Evolutionary conservation across 2,113 vertebrate species (phyloP), one percentile per base, ranked within the genome.

Genomic region (Callospermophilus lateralis): DNA sequence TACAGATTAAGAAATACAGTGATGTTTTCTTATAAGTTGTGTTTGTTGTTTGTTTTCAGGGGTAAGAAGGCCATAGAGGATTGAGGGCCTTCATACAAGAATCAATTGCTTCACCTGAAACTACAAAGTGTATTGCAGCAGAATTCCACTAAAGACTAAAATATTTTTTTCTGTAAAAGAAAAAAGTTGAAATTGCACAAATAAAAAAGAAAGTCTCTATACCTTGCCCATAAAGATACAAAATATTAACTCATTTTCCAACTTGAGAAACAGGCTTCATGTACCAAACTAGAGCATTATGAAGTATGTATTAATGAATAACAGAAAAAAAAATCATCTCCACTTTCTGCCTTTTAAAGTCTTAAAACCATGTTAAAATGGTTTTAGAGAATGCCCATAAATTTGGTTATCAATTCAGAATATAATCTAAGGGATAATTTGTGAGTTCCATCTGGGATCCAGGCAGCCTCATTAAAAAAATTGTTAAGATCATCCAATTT

Each of bases 401-500:
- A 96, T 95, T 96, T 74, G 93, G 42, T 45, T 74, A 88, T 97
- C 67, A 94, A 97, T 84, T 97, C 97, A 97, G 97, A 94, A 97
- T 98, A 97, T 93, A 88, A 98, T 97, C 97, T 95, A 89, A 97
- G 73, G 96, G 97, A 92, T 96, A 42, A 45, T 95, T 96, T 96
- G 96, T 97, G 96, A 96, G 32, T 97, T 89, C 97, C 98, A 98
- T 98, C 98, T 99, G 98, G 98, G 98, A 97, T 97, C 98, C 98
- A 99, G 97, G 95, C 93, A 97, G 98, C 96, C 65, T 96, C 96
- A 88, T 83, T 94, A 45, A 45, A 7, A 45, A 95, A 89, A 91
- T 97, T 97, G 97, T 98, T 99, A 98, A 98, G 98, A 98, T 98
- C 98, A 98, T 98, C 98, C 97, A 97, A 98, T 97, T 98, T 98